These are phyloP conservation scores for Hetaerina titia DNA, from an alignment of 2,888 invertebrate genomes.

Conservation along the genomic window DNA sequence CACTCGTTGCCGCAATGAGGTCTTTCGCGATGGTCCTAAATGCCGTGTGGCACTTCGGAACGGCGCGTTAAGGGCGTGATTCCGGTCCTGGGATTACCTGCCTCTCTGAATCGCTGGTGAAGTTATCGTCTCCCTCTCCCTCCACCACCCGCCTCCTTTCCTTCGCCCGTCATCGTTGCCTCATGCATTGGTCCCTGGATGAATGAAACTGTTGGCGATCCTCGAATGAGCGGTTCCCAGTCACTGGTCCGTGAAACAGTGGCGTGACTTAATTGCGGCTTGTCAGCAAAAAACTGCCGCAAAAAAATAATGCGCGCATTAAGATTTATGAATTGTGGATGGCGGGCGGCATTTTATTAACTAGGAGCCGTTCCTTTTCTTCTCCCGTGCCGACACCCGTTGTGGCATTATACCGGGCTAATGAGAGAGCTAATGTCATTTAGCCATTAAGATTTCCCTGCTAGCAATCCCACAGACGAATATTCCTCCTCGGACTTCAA, in stretches of 20 bases:
- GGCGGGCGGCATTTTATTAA: conserved; percentile 3
- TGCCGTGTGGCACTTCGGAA: background rate
- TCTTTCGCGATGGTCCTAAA: background rate
- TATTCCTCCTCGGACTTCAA: background rate
- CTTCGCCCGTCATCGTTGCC: background rate
- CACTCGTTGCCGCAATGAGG: background rate
- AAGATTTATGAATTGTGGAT: conserved; percentile 35
- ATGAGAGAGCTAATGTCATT: background rate
- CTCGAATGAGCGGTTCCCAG: conserved; percentile 10
- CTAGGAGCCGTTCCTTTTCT: background rate
- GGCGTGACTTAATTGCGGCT: conserved; percentile 39
- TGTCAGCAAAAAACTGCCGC: background rate
- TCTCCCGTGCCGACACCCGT: background rate
- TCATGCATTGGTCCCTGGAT: background rate
- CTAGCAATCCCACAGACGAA: background rate
- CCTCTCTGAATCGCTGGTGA: background rate
- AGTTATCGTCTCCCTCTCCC: background rate
- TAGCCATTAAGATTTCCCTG: background rate
- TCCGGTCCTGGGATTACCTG: background rate
- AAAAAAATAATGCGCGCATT: background rate
- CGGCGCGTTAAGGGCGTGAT: background rate
- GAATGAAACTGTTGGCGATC: conserved; percentile 31
- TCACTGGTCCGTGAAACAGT: conserved; percentile 32
- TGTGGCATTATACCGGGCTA: background rate
- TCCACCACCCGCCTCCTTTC: background rate